A percentile compares a stretch with the other conserved stretches of the same genome.
phyloP scores from a whole-genome alignment of 2,113 vertebrate genomes.

The Cyanoramphus novaezelandiae region DNA sequence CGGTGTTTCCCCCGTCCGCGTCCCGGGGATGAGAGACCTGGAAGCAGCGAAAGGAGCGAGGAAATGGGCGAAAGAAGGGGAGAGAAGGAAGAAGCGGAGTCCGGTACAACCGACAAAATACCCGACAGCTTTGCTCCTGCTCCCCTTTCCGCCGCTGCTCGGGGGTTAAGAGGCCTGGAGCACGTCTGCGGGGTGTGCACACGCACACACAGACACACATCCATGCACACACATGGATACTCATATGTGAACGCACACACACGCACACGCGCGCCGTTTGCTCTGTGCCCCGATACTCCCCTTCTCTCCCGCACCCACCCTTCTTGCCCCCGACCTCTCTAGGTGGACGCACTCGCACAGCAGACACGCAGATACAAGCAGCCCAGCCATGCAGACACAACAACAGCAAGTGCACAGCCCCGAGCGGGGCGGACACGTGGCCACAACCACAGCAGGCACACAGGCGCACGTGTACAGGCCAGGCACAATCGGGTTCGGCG shows the following conservation, averaged over 20 bases:
- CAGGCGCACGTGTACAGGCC: neutral
- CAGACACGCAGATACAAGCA: too few species aligned
- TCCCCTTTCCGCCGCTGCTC: accelerated
- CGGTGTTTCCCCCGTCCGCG: accelerated
- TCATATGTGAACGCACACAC: accelerated
- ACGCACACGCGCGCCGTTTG: too few species aligned
- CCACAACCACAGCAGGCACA: neutral
- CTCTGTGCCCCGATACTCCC: accelerated
- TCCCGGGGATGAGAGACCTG: neutral
- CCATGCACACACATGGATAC: neutral
- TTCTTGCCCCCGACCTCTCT: neutral
- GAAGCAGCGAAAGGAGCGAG: neutral
- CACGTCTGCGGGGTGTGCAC: accelerated
- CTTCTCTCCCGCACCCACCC: neutral
- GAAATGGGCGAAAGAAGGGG: neutral
- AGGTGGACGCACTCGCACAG: accelerated
- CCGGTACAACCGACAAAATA: neutral
- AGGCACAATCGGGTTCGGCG: neutral
- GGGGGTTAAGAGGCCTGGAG: neutral
- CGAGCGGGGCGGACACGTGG: neutral
- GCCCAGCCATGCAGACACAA: too few species aligned
- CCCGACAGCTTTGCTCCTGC: neutral
- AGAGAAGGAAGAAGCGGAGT: accelerated
- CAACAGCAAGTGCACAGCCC: neutral
- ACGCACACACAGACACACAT: accelerated